Base-by-base conservation (phyloP, 2,797 vertebrate species). In the Ctenopoma multispine region DNA sequence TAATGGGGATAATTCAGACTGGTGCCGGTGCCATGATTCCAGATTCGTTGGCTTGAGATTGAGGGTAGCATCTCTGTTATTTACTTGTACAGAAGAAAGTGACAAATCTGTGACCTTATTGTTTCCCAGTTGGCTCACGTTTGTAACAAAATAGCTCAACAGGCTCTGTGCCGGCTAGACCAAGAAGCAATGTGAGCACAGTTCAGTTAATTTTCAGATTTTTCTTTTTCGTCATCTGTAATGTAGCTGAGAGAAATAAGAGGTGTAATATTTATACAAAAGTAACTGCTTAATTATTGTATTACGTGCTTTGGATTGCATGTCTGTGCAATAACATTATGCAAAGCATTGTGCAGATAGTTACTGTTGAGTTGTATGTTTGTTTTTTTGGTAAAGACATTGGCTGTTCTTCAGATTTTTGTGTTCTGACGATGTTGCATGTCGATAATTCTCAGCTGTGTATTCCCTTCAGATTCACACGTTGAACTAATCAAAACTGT, bases 401-500 rank as follows among this genome's bases (percentile, higher is more conserved):
- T 65, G 73, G 82, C 74, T 83, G 74, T 75, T 85, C 64, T 81
- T 68, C 59, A 67, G 67, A 73, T 75, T 77, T 76, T 82, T 79
- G 68, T 86, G 69, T 89, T 88, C 75, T 43, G 66, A 75, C 75
- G 63, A 70, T 70, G 85, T 87, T 90, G 91, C 89, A 90, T 92
- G 90, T 91, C 75, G 85, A 48, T 80, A 63, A 79, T 86, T 89
- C 72, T 84, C 69, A 18, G 62, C 72, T 83, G 83, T 87, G 82
- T 81, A 70, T 83, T 77, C 56, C 72, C 73, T 70, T 94, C 92
- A 68, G 66, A 75, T 93, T 74, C 75, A 75, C 86, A 94, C 93
- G 94, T 95, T 88, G 92, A 94, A 94, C 79, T 63, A 92, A 94
- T 93, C 90, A 77, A 31, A 85, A 53, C 44, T 86, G 21, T 72